Evolutionary conservation across 2,797 vertebrate species (phyloP), one percentile per base, ranked within the genome.

Genomic region (Siniperca scherzeri): DNA sequence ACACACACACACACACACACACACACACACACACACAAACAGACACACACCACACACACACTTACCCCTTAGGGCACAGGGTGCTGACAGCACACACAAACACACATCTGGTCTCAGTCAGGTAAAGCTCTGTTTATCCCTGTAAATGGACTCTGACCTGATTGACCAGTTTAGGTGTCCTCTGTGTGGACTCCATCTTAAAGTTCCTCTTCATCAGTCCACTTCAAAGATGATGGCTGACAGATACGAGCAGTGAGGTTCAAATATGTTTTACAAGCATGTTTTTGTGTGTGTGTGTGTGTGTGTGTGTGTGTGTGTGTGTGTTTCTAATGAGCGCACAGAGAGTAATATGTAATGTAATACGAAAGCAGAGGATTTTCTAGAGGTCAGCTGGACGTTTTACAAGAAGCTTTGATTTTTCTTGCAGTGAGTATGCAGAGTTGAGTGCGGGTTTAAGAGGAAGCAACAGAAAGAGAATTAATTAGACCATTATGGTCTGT

Each of bases 61-160:
- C 44, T 30, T 2, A 11, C 22, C 65, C 78, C 70, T 36, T 1
- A 57, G 74, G 74, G 40, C 69, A 40, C 42, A 70, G 33, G 30
- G 19, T 16, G 10, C n/a, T 74, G 70, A 50, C 33, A 82, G 71
- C 74, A 46, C 53, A 27, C 73, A 87, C 77, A 52, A 21, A 73
- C 66, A 77, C 83, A 88, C 83, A 91, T 90, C 87, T 91, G 78
- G 82, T 62, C 81, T 81, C 36, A 78, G 62, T 89, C 79, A 36
- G 38, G 50, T 44, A 55, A 70, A 80, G 72, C 61, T 69, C 57
- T 75, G 69, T 84, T 86, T 86, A 87, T 82, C 59, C 74, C 74
- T 59, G 60, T 70, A 80, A 87, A 78, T 77, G 44, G 77, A 81
- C 71, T 84, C 72, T 72, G 79, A 80, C 65, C 68, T 72, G 60